Conservation (phyloP, 2,797 vertebrate species). For the Hippopotamyrus pictus region DNA sequence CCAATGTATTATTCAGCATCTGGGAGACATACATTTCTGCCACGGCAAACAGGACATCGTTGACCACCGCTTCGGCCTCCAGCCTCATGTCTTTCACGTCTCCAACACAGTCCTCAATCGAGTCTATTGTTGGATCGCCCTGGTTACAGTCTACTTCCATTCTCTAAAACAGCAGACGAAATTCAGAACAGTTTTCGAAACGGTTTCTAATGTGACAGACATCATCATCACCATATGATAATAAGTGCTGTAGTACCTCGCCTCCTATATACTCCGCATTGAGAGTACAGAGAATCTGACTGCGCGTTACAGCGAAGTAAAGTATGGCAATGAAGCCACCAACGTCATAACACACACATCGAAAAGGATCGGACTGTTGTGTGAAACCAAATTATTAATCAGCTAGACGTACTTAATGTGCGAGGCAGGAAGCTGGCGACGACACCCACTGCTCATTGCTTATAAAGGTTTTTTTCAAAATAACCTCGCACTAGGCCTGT, state of each 20-base stretch:
- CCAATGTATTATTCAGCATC: slow-evolving; percentile 70
- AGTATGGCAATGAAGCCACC: not conserved
- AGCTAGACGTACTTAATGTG: not conserved
- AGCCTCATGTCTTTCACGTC: slow-evolving; percentile 91
- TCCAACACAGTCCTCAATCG: slow-evolving; percentile 64
- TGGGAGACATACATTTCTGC: slow-evolving; percentile 86
- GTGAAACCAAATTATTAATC: not conserved
- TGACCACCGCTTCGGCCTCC: slow-evolving; percentile 91
- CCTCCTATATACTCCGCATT: not conserved
- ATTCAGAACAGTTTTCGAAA: not conserved
- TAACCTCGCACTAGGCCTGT: not conserved
- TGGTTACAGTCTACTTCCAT: slow-evolving; percentile 83
- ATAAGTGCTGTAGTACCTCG: not conserved
- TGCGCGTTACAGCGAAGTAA: not conserved
- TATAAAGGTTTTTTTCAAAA: not conserved
- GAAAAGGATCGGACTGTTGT: not conserved
- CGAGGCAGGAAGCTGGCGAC: not conserved
- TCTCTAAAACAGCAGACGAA: slow-evolving; percentile 45
- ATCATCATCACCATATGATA: not conserved
- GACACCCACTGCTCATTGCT: not conserved
- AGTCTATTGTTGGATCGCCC: slow-evolving; percentile 65
- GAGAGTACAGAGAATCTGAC: not conserved
- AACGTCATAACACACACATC: not conserved
- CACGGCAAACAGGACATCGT: slow-evolving; percentile 88
- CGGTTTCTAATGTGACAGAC: not conserved